A percentile compares a stretch with the other conserved stretches of the same genome.
Evolutionary conservation across 2,888 invertebrate genomes (phyloP).

Genomic region (Anagyrus pseudococci): DNA sequence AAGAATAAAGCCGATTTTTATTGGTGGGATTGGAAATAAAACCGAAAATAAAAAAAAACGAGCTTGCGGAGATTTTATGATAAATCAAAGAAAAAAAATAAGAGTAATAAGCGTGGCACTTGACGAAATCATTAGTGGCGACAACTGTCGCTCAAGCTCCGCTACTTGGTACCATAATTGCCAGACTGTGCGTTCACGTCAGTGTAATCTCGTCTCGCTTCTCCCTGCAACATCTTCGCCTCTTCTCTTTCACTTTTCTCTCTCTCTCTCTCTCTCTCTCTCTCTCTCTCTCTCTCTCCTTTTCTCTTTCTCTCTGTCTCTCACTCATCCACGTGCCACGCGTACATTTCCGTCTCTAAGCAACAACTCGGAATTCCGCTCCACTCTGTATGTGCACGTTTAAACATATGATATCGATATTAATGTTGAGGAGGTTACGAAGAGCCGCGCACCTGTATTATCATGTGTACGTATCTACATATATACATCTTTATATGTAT

Average conservation of each 20-base stretch:
- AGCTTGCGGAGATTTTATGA: no score
- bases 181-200: no score
- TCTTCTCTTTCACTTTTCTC: background rate
- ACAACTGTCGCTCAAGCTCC: constrained; percentile 1
- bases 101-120: constrained; percentile 4
- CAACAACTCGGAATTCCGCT: background rate
- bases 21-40: background rate
- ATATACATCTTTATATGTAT: no score
- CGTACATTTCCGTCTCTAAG: constrained; percentile 5
- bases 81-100: background rate
- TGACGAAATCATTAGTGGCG: constrained; percentile 6
- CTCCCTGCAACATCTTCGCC: constrained; percentile 23
- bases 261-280: background rate
- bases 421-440: background rate
- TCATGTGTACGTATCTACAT: no score
- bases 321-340: constrained; percentile 36
- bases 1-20: background rate
- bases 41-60: background rate
- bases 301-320: constrained; percentile 31
- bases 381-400: background rate
- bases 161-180: constrained; percentile 5
- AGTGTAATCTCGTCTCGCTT: background rate
- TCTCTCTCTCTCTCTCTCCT: constrained; percentile 37
- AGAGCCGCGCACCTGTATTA: no score
- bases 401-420: background rate